These are phyloP conservation scores for Okamejei kenojei DNA, from an alignment of 2,797 vertebrate genomes.

Conservation along the genomic window DNA sequence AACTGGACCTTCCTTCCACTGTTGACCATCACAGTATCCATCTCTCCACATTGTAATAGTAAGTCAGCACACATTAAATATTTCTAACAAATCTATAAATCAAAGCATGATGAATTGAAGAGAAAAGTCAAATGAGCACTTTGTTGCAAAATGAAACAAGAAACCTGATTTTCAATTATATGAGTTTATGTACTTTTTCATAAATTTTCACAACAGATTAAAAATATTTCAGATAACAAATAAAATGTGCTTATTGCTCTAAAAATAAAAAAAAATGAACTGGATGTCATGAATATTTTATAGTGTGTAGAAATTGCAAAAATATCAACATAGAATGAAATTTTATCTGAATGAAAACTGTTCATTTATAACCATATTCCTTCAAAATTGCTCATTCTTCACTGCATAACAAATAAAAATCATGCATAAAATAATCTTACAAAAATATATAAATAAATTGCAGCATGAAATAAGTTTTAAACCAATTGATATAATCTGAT, in stretches of 20 bases:
- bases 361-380: background rate
- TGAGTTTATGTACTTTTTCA: background rate
- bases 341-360: background rate
- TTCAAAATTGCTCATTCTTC: background rate
- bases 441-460: background rate
- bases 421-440: background rate
- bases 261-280: background rate
- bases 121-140: too few species aligned
- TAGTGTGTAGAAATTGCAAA: background rate
- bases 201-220: too few species aligned
- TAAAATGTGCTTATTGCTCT: background rate
- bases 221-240: background rate
- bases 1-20: too few species aligned
- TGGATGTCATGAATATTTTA: background rate
- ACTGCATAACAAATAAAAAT: background rate
- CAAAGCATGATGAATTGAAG: too few species aligned
- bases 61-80: too few species aligned
- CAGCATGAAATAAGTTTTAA: background rate
- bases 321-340: background rate
- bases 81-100: too few species aligned
- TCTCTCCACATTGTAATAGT: too few species aligned
- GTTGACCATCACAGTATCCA: too few species aligned
- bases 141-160: background rate
- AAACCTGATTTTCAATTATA: background rate
- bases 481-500: background rate